Conservation (phyloP, 2,888 invertebrate species). For the Iphiclides podalirius region DNA sequence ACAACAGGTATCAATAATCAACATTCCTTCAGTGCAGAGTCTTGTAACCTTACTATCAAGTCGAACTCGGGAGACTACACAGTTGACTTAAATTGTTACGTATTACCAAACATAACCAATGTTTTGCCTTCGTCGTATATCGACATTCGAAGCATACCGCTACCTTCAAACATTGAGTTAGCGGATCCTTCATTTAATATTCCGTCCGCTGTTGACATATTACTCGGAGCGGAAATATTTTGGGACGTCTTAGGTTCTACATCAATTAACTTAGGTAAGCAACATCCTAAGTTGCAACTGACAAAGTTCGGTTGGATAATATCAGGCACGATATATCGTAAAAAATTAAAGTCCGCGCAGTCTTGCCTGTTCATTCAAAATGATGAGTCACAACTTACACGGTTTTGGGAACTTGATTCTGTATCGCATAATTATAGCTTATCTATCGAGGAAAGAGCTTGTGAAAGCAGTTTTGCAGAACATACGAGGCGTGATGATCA, state of each 20-base stretch:
- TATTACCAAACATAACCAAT: conserved; percentile 1
- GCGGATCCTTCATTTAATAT: background rate
- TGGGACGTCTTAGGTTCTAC: background rate
- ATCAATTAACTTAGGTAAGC: conserved; percentile 9
- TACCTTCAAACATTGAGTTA: background rate
- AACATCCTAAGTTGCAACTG: background rate
- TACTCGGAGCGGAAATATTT: too few relatives aligned
- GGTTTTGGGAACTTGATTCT: background rate
- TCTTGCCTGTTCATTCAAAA: too few relatives aligned
- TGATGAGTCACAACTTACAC: background rate
- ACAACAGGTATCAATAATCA: conserved; percentile 32
- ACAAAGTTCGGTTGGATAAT: background rate
- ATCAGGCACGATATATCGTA: background rate
- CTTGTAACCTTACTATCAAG: background rate
- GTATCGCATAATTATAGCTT: too few relatives aligned
- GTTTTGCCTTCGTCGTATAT: background rate
- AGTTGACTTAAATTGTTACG: background rate
- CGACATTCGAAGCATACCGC: background rate
- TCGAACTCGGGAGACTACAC: background rate
- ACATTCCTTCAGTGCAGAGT: conserved; percentile 23
- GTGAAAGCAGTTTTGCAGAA: background rate
- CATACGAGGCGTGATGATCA: background rate
- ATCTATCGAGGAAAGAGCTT: background rate
- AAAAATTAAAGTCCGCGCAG: too few relatives aligned
- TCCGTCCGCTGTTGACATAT: background rate